Conservation (phyloP, 2,888 invertebrate genomes). For the Argyresthia goedartella region DNA sequence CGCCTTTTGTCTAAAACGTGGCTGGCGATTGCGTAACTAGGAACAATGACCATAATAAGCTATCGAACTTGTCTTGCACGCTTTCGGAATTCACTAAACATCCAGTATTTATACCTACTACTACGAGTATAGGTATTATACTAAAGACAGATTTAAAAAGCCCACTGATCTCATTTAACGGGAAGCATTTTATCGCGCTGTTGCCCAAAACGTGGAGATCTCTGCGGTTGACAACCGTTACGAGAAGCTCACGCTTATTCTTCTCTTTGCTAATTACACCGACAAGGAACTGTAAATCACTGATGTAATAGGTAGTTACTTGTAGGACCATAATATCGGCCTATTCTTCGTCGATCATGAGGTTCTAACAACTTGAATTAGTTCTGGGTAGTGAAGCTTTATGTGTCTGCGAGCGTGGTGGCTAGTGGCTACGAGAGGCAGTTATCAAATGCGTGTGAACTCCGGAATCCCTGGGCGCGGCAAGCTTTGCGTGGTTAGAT, state of each 20-base stretch:
- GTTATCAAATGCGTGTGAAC: constrained; percentile 47
- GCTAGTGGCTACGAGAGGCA: constrained; percentile 11
- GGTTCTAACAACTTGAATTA: constrained; percentile 21
- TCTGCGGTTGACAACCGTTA: constrained; percentile 4
- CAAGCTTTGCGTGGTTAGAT: constrained; percentile 10
- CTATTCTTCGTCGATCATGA: constrained; percentile 13
- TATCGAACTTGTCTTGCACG: neutral
- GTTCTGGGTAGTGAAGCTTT: constrained; percentile 16
- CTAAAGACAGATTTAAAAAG: neutral
- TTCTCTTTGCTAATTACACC: constrained; percentile 4
- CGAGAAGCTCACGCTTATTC: neutral
- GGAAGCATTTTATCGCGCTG: neutral
- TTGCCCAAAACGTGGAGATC: neutral
- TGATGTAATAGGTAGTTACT: neutral
- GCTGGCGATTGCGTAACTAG: neutral
- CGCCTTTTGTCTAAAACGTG: neutral
- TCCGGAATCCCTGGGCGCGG: constrained; percentile 36
- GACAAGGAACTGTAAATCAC: constrained; percentile 7
- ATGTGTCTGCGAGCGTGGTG: constrained; percentile 10
- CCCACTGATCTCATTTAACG: neutral
- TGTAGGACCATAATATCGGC: neutral
- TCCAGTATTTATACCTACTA: too few relatives aligned
- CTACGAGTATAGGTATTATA: too few relatives aligned
- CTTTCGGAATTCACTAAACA: neutral
- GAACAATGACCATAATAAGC: neutral